Evolutionary conservation across 2,797 vertebrate genomes (phyloP).

Genomic region (Chiloscyllium punctatum): DNA sequence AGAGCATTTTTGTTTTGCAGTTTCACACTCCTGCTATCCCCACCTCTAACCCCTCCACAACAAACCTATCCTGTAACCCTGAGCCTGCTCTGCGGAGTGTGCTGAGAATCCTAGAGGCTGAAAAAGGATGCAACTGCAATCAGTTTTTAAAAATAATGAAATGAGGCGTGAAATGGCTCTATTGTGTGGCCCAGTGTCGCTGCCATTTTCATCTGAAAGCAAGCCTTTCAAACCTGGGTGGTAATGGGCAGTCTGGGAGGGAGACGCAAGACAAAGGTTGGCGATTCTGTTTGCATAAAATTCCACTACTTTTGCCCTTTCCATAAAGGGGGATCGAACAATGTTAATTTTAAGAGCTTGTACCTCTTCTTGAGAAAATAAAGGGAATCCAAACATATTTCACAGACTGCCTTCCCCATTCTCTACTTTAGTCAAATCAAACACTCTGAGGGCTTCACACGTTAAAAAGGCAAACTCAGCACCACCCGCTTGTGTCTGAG

Average conservation of each 20-base stretch:
- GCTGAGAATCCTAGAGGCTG: slow-evolving; percentile 42
- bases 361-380: slow-evolving; percentile 24
- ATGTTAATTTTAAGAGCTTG: slow-evolving; percentile 35
- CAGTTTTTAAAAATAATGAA: slow-evolving; percentile 46
- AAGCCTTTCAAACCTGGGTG: slow-evolving; percentile 43
- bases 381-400: slow-evolving; percentile 33
- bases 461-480: slow-evolving; percentile 8
- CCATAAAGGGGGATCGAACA: background rate
- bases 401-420: slow-evolving; percentile 29
- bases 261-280: slow-evolving; percentile 38
- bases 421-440: slow-evolving; percentile 26
- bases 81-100: background rate
- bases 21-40: background rate
- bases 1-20: background rate
- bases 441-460: background rate
- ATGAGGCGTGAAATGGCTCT: slow-evolving; percentile 46
- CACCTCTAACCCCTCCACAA: background rate
- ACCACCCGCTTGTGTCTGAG: slow-evolving; percentile 7
- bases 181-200: slow-evolving; percentile 45
- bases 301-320: slow-evolving; percentile 34
- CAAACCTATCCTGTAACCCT: background rate
- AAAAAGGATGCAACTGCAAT: slow-evolving; percentile 40
- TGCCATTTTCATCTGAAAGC: slow-evolving; percentile 44
- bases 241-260: slow-evolving; percentile 35
- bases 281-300: slow-evolving; percentile 15